Evolutionary conservation across 2,797 vertebrate species (phyloP), one percentile per base, ranked within the genome.

Genomic region (Darevskia nairensis): DNA sequence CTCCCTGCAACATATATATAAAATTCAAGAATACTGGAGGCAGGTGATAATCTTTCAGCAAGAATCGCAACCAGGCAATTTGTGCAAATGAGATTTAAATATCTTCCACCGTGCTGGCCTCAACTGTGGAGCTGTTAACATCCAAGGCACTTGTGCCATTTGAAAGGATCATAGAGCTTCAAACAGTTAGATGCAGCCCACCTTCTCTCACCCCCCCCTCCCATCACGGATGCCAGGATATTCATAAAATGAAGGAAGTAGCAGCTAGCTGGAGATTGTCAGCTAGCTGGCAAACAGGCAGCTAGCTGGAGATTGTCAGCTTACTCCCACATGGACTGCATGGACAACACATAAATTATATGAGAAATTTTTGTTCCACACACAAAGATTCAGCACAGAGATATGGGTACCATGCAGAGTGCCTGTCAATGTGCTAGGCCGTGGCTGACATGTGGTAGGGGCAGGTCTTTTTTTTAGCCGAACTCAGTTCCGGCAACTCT

Each of bases 51-150:
- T 93, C 89, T 76, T 89, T 82, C 82, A 88, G 88, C 68, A 87
- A 89, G 86, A 92, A 90, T 4, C 89, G 91, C 91, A 93, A 89
- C 86, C 86, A 91, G 80, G 91, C 89, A 92, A 69, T 85, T 94
- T 94, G 93, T 7, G 91, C 85, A 95, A 94, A 95, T 92, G 92
- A 93, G 94, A 94, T 95, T 95, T 94, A 91, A 82, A 11, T 29
- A 87, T 88, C 78, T 74, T 2, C 59, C 89, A 88, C 90, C 89
- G 90, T 4, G 0, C 0, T 0, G 41, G 90, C 85, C 91, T 94
- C 88, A 89, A 86, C 90, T 94, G 92, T 90, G 94, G 89, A 94
- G 88, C 87, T 88, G 89, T 80, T 89, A 29, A 39, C 44, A 27
- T 76, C 78, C 3, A 0, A 83, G 80, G 89, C 5, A 0, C 74